Base-by-base conservation (phyloP, 2,888 invertebrate genomes). In the Itoplectis maculator region DNA sequence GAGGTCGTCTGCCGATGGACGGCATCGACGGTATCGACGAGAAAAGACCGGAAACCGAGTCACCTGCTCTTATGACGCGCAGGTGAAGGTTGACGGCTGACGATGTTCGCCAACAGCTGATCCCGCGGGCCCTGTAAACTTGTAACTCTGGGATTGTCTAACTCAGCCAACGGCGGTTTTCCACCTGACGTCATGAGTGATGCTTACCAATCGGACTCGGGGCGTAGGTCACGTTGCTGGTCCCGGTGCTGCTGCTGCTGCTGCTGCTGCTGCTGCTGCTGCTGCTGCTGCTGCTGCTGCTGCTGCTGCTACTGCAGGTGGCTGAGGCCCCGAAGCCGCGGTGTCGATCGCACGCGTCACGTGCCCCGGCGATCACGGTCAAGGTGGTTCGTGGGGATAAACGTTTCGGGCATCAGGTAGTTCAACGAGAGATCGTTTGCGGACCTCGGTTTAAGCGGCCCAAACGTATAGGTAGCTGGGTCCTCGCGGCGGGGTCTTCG, bases 51-150 rank as follows among this genome's bases (percentile, higher is more conserved):
- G 51, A 45, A 69, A 74, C 63, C 51, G 35, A 29, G 63, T 56
- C 68, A 69, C 69, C 79, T 63, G 74, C 61, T 42, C n/a, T 35
- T 35, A 73, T 40, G 13, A 68, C 15, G 49, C 9, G 61, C 73
- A 79, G 79, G 79, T 74, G 73, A 68, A 56, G n/a, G 51, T 37
- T 40, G 7, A 7, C 3, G 13, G 7, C 20, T 40, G 35, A 2
- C 40, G 45, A n/a, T n/a, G n/a, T n/a, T 66, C 15, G 23, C 9
- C 5, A 54, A 69, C 59, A 45, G 35, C 68, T 68, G 59, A 69
- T 77, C 61, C 68, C 18, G 59, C 15, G 18, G 42, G 42, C 61
- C 37, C 3, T 11, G 63, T 75, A 37, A 23, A 74, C 63, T 42
- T 20, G 29, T 15, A 29, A 18, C 11, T 18, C 15, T 13, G 7